phyloP scores from a whole-genome alignment of 2,888 invertebrate genomes.

The Carpatolechia fugitivella region DNA sequence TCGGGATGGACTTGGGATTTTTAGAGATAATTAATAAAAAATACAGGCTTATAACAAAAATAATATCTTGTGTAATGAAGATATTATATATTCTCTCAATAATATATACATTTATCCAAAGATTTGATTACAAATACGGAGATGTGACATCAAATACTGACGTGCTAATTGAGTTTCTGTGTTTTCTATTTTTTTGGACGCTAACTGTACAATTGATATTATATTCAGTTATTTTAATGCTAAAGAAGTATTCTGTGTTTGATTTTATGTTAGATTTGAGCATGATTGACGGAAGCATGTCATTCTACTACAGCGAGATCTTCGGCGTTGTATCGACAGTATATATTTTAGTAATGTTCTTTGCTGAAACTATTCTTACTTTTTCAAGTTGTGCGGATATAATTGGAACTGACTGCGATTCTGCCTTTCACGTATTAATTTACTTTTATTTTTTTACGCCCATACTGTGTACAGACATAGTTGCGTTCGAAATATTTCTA shows the following conservation, averaged over 20 bases:
- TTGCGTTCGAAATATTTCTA: conserved; percentile 9
- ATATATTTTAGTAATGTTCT: neutral
- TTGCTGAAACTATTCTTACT: neutral
- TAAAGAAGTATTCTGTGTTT: neutral
- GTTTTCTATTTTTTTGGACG: neutral
- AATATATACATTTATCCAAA: neutral
- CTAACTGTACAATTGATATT: neutral
- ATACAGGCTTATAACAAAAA: neutral
- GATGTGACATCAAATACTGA: neutral
- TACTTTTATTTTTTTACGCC: neutral
- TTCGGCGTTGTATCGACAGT: neutral
- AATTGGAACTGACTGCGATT: neutral
- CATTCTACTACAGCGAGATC: neutral
- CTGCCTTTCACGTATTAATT: neutral
- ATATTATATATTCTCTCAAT: neutral
- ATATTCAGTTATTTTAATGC: neutral
- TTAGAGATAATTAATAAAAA: neutral
- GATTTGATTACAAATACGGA: neutral
- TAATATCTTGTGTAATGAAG: neutral
- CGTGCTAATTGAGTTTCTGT: neutral
- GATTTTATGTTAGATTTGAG: neutral
- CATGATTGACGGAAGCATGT: neutral
- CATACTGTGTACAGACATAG: neutral
- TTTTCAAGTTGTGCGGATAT: neutral
- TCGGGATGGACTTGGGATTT: neutral